A percentile compares a stretch with the other conserved stretches of the same genome.
Conservation (phyloP, 2,113 vertebrate genomes). For the Xenus cinereus region DNA sequence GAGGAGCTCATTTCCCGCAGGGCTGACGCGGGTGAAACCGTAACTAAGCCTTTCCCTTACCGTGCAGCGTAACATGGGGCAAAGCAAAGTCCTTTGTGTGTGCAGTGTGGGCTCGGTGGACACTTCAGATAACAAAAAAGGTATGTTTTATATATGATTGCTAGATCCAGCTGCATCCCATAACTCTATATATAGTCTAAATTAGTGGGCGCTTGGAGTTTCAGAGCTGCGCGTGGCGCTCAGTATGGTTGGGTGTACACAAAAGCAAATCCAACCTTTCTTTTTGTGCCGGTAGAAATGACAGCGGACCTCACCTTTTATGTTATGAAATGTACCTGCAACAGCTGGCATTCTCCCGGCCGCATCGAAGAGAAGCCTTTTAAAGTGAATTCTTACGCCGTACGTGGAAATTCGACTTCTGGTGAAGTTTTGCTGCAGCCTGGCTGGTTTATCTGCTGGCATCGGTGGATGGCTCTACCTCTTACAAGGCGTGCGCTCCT, state of each 20-base stretch:
- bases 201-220: background rate
- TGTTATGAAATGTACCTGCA: background rate
- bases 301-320: conserved; percentile 2
- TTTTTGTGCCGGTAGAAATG: background rate
- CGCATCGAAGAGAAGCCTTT: background rate
- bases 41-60: background rate
- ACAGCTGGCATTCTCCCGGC: background rate
- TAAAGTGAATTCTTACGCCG: background rate
- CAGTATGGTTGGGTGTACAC: background rate
- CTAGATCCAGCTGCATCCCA: background rate
- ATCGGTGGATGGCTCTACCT: background rate
- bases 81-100: background rate
- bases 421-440: background rate
- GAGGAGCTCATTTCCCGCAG: background rate
- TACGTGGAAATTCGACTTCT: background rate
- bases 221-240: background rate
- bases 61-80: background rate
- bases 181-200: background rate
- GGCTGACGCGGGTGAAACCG: background rate
- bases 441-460: background rate
- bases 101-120: background rate
- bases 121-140: background rate
- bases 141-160: background rate
- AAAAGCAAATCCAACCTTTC: background rate
- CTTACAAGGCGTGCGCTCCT: background rate